Evolutionary conservation across 2,797 vertebrate genomes (phyloP), one percentile per base, ranked within the genome.

Genomic region (Microctenopoma lineatum): DNA sequence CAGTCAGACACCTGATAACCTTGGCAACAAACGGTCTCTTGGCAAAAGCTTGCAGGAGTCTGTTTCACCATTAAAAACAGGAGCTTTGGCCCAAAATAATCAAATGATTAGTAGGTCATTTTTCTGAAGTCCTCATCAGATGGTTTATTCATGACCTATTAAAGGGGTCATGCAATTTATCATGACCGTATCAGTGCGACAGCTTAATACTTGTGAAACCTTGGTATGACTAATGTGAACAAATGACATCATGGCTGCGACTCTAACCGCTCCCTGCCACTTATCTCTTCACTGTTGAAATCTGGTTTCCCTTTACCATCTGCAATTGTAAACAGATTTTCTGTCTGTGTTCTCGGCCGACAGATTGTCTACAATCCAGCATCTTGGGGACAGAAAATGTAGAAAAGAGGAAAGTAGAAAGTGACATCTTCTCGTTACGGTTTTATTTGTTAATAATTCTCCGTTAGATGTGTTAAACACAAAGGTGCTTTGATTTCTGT

Each of bases 41-140:
- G 44, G 68, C 67, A 80, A 80, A 68, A 41, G 36, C 41, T 46
- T 58, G 52, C 27, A 27, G 36, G 44, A 51, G 45, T 60, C 60
- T 5, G 34, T 42, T 18, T 27, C 21, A n/a, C 14, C 44, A 6
- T 45, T 26, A 48, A 36, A 45, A 56, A 27, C 36, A 34, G 48
- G 14, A 54, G 21, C 44, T 27, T 34, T 6, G 39, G 26, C 15
- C 25, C 1, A 1, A 8, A 2, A 1, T 21, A 26, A 42, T 52
- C n/a, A 29, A 29, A 47, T 27, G 10, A 38, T 16, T 18, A 8
- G 7, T 10, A 7, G 21, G 34, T 4, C 10, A 27, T 15, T 55
- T 6, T 4, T 26, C 26, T 15, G 7, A 44, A 0, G 54, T 18
- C 32, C 16, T 15, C 32, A 26, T 26, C 21, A 11, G 11, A 51